Conservation (phyloP, 1,140 invertebrate species). For the Polypedilum vanderplanki region DNA sequence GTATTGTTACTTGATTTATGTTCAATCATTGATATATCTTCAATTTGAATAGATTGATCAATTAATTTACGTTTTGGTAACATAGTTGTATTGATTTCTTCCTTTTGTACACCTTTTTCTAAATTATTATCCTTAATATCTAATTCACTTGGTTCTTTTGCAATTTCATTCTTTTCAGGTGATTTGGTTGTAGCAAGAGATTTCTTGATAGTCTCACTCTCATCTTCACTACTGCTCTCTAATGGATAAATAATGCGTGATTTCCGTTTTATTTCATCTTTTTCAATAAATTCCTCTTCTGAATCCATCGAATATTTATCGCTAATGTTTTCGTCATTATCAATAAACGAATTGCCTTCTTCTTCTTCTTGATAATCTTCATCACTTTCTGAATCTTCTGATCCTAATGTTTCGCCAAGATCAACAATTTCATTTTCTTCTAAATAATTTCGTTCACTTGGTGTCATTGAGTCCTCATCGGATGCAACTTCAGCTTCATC, state of each 20-base stretch:
- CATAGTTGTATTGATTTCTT: neutral
- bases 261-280: neutral
- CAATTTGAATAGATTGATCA: neutral
- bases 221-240: neutral
- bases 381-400: neutral
- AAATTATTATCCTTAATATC: neutral
- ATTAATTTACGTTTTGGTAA: too few relatives aligned
- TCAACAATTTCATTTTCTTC: constrained; percentile 6
- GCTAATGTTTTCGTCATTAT: neutral
- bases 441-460: neutral
- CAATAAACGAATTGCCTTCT: neutral
- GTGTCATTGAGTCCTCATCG: neutral
- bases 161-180: neutral
- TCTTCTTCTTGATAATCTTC: neutral
- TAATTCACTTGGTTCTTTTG: neutral
- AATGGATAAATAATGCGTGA: neutral
- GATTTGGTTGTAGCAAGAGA: neutral
- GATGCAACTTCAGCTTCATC: neutral
- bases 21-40: neutral
- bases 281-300: neutral
- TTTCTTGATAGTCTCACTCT: neutral
- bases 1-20: neutral
- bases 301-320: neutral
- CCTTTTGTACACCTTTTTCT: too few relatives aligned
- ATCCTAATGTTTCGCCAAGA: neutral